Evolutionary conservation across 2,113 vertebrate species (phyloP), one percentile per base, ranked within the genome.

Genomic region (Elgaria multicarinata): DNA sequence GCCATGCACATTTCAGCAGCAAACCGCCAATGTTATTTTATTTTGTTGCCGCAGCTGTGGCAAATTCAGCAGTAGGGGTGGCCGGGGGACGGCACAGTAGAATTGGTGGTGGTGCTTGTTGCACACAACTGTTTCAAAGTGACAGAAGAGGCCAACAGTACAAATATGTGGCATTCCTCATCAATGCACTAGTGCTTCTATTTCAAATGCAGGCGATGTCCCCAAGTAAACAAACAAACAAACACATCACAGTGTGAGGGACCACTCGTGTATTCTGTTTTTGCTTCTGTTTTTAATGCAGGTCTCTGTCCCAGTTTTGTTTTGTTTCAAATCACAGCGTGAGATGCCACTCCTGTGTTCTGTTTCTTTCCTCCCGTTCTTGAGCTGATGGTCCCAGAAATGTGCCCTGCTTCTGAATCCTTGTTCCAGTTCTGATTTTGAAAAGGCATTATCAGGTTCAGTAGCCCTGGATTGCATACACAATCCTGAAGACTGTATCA

Each of bases 361-460:
- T 36, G 62, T n/a, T 69, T 26, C 16, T 77, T 62, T 78, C 62
- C 31, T 33, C 5, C 22, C 53, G 18, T 76, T 31, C 44, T 66
- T 67, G 20, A 87, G 33, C 31, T 24, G 31, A 39, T 67, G 62
- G 50, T 58, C 58, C 55, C 46, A 33, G 33, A 31, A 74, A 9
- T 33, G 42, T 39, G 16, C 66, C 22, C 42, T 84, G 55, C 53
- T 50, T 76, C 39, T 66, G 42, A 76, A n/a, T 76, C 71, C 31
- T 20, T 87, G 58, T 66, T 64, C 79, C 55, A n/a, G 69, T 67
- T 39, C 44, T 76, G 31, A 50, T 78, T 86, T 46, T 78, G 62
- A 79, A 66, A 79, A 55, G 72, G 72, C 74, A 76, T 83, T 89
- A 84, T 89, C 82, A 67, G 74, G 58, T 84, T 77, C 72, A 83